Base-by-base conservation (phyloP, 2,888 invertebrate species). In the Hirtodrosophila confusa region DNA sequence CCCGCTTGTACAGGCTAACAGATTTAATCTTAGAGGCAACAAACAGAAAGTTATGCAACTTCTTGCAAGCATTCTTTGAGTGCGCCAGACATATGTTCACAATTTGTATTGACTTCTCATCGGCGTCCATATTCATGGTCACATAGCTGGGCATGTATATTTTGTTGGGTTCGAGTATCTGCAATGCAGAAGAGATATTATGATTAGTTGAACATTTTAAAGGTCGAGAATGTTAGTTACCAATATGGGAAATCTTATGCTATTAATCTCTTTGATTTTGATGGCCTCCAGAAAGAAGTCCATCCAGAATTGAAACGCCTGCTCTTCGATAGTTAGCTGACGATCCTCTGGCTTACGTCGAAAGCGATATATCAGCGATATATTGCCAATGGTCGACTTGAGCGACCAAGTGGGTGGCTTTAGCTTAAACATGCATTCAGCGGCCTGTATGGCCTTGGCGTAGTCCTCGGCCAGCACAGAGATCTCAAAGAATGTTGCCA, bases 401-500 rank as follows among this genome's bases (percentile, higher is more conserved):
- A 99, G 93, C 91, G 98, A 98, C 97, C 97, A 97, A 90, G 96
- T 96, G 0, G 97, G 97, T 39, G 97, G 97, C 92, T 97, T 97
- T 56, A 97, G 90, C 91, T 95, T 96, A 86, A 97, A 97, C 97
- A 97, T 97, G 89, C 96, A 97, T 90, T 97, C 96, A 0, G 99
- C 98, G 10, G 99, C 99, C 92, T 98, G 98, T 79, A 98, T 96
- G 0, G 99, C 99, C 92, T 99, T 99, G 10, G 95, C 94, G 90
- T 98, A 99, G 91, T 99, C 98, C 91, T 99, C 98, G 2, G 98
- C 98, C 31, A 99, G 93, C 0, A 99, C 99, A 45, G 98, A 98
- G 77, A 99, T 99, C 92, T 99, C 99, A 91, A 99, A 99, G 93
- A 98, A 99, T 1, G 98, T 99, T 0, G 99, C 99, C 10, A 99